A percentile compares a stretch with the other conserved stretches of the same genome.
Evolutionary conservation across 2,888 invertebrate genomes (phyloP).

Genomic region (Chydorus sphaericus): DNA sequence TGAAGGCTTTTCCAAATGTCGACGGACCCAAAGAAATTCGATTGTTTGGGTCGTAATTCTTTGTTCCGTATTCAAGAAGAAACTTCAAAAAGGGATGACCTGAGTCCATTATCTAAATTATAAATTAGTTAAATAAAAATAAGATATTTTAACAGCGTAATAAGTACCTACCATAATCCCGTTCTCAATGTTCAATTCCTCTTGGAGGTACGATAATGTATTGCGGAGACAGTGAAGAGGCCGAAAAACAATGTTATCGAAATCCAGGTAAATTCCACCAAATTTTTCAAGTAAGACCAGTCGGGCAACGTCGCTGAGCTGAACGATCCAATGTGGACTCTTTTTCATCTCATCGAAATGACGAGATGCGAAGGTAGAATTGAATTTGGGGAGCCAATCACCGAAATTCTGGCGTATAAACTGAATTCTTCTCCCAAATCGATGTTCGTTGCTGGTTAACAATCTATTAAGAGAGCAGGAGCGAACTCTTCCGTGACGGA

Average conservation of each 20-base stretch:
- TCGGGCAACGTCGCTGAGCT: conserved; percentile 1
- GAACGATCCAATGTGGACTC: not conserved
- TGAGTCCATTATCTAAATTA: not conserved
- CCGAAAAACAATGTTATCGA: conserved; percentile 1
- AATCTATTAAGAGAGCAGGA: not conserved
- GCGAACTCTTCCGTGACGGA: not conserved
- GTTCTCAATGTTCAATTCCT: conserved; percentile 1
- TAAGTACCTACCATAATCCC: not conserved
- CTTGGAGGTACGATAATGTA: conserved; percentile 3
- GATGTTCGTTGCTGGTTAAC: not conserved
- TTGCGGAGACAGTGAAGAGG: not conserved
- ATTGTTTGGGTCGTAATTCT: not conserved
- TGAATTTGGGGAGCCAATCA: too few relatives aligned
- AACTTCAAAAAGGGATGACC: not conserved
- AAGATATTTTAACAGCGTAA: not conserved
- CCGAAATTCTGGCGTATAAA: too few relatives aligned
- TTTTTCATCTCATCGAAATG: not conserved
- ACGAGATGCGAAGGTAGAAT: not conserved
- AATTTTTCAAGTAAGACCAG: not conserved
- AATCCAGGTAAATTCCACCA: conserved; percentile 6
- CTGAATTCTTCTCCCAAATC: too few relatives aligned
- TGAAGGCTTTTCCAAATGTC: not conserved
- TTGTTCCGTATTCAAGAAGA: not conserved
- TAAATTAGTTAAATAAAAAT: not conserved
- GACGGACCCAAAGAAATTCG: not conserved